Conservation (phyloP, 2,888 invertebrate genomes). For the Ophonus ardosiacus region DNA sequence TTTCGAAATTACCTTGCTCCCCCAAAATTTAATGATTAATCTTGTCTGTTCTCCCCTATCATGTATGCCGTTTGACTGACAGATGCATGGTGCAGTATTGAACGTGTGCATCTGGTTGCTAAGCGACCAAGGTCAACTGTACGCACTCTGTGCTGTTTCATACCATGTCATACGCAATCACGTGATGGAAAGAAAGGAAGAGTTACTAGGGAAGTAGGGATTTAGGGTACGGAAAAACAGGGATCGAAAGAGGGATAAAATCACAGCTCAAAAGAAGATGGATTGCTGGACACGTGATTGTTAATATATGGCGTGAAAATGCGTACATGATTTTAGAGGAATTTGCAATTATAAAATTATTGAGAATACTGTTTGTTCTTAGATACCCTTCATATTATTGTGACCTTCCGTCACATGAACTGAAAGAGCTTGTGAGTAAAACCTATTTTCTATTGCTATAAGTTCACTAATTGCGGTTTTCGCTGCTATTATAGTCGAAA, state of each 20-base stretch:
- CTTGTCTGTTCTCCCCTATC: background rate
- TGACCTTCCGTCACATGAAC: too few species aligned
- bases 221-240: background rate
- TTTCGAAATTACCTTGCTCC: too few species aligned
- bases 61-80: conserved; percentile 23
- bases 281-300: background rate
- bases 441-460: too few species aligned
- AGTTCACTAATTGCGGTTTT: too few species aligned
- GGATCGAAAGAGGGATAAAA: background rate
- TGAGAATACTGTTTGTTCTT: background rate
- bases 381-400: too few species aligned
- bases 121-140: conserved; percentile 61
- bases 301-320: background rate
- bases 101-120: conserved; percentile 58
- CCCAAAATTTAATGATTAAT: background rate
- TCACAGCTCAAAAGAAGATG: background rate
- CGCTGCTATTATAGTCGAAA: too few species aligned
- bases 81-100: conserved; percentile 54
- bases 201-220: background rate
- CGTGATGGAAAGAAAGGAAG: background rate
- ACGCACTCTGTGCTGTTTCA: background rate
- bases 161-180: background rate
- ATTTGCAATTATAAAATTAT: background rate
- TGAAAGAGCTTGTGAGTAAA: too few species aligned
- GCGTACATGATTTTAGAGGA: background rate